Evolutionary conservation across 2,888 invertebrate species (phyloP), one percentile per base, ranked within the genome.

Genomic region (Tineola bisselliella): DNA sequence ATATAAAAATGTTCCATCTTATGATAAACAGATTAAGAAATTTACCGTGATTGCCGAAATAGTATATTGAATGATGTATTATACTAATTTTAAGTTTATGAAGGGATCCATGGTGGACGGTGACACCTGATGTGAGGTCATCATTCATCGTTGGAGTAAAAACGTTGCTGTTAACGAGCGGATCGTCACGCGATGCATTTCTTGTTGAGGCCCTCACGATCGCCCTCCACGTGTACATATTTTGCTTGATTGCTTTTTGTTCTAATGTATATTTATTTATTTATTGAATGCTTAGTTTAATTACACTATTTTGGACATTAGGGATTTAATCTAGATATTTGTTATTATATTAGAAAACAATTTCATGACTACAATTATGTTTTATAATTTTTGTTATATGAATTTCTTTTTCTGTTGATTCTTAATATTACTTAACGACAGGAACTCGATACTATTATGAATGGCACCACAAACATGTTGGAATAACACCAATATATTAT

Each of bases 121-220:
- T 60, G 60, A 60, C 60, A 60, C 25, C 60, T 44, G 48, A 59
- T 44, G 59, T 44, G 44, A 25, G 44, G 62, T 65, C 65, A 63
- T 63, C 62, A 60, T 56, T 63, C 62, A 62, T 62, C 62, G 60
- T 56, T 44, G 59, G 56, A 60, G 57, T 44, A 59, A 62, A 61
- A 62, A 59, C 58, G 59, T 63, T 60, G 58, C 52, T 54, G 62
- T 61, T 65, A 65, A 64, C 64, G 65, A 65, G 65, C 63, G 19
- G 5, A 19, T 56, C 64, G 63, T 62, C 65, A 65, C 65, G 65
- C 65, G 61, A 65, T 61, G 60, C 54, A 44, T 60, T 44, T 60
- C 31, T 48, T 31, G 48, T 60, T 15, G 54, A 25, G 54, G 48
- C 18, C 48, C 25, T 11, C 18, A 25, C 54, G 25, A 25, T 8